These are phyloP conservation scores for Poecilia picta DNA, from an alignment of 2,797 vertebrate genomes.

Conservation along the genomic window DNA sequence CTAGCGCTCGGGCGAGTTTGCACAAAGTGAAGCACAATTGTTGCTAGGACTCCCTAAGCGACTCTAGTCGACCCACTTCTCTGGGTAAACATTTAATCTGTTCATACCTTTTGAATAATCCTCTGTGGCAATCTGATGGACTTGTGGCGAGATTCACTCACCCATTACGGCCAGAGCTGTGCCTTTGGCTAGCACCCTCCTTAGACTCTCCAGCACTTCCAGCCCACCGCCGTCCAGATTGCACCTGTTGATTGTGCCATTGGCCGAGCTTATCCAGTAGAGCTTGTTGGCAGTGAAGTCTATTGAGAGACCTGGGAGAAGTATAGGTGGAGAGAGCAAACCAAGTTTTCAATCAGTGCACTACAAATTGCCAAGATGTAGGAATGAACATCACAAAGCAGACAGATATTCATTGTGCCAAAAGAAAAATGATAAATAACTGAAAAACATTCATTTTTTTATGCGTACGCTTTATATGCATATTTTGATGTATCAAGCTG, in stretches of 20 bases:
- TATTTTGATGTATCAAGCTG: neutral
- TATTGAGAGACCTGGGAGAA: slow-evolving; percentile 89
- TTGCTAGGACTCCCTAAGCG: slow-evolving; percentile 43
- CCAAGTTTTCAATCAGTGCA: slow-evolving; percentile 16
- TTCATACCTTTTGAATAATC: slow-evolving; percentile 58
- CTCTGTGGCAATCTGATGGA: slow-evolving; percentile 53
- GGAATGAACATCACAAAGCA: neutral
- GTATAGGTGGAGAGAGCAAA: slow-evolving; percentile 18
- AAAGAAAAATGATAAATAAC: neutral
- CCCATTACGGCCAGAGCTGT: slow-evolving; percentile 98
- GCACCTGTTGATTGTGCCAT: slow-evolving; percentile 98
- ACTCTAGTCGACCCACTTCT: slow-evolving; percentile 49
- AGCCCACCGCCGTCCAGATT: slow-evolving; percentile 93
- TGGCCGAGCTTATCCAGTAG: slow-evolving; percentile 99
- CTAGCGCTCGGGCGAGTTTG: slow-evolving; percentile 51
- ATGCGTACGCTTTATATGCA: neutral
- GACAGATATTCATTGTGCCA: neutral
- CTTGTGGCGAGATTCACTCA: slow-evolving; percentile 83
- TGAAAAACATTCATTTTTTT: neutral
- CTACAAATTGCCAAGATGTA: neutral
- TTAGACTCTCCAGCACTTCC: slow-evolving; percentile 95
- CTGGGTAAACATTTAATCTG: slow-evolving; percentile 73
- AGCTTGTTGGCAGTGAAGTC: slow-evolving; percentile 94
- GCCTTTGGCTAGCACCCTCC: slow-evolving; percentile 93
- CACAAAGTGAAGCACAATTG: slow-evolving; percentile 47